Evolutionary conservation across 2,888 invertebrate genomes (phyloP).

Genomic region (Cantharis nigra): DNA sequence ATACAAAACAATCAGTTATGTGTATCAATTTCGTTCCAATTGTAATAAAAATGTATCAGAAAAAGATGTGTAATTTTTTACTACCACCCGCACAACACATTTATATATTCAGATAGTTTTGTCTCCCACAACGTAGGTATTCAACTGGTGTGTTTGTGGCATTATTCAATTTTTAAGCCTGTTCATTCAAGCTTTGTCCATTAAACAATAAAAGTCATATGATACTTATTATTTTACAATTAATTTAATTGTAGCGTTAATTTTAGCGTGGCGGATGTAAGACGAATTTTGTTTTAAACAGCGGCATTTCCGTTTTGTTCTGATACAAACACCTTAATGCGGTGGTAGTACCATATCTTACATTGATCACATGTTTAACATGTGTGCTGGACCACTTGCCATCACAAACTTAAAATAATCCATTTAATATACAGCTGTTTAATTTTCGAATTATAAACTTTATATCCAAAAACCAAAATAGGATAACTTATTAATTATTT

Average conservation of each 20-base stretch:
- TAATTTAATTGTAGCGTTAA: background rate
- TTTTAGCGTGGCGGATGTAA: conserved; percentile 16
- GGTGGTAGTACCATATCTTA: conserved; percentile 25
- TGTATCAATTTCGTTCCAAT: background rate
- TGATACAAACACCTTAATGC: conserved; percentile 33
- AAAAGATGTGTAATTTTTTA: background rate
- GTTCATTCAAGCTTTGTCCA: background rate
- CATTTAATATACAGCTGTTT: conserved; percentile 14
- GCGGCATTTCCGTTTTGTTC: conserved; percentile 32
- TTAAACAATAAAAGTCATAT: background rate
- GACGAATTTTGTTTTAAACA: conserved; percentile 19
- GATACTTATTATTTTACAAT: background rate
- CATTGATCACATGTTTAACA: conserved; percentile 36
- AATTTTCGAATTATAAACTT: background rate
- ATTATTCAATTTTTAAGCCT: background rate
- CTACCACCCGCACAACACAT: conserved; percentile 27
- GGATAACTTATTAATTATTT: background rate
- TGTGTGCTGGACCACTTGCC: conserved; percentile 40
- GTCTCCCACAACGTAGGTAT: conserved; percentile 21
- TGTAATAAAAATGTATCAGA: background rate
- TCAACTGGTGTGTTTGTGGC: conserved; percentile 20
- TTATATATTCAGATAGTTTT: conserved; percentile 10
- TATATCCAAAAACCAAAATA: background rate
- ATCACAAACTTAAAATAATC: conserved; percentile 33
- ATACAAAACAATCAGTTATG: background rate